These are phyloP conservation scores for Argentina silus DNA, from an alignment of 2,797 vertebrate genomes.

Conservation along the genomic window DNA sequence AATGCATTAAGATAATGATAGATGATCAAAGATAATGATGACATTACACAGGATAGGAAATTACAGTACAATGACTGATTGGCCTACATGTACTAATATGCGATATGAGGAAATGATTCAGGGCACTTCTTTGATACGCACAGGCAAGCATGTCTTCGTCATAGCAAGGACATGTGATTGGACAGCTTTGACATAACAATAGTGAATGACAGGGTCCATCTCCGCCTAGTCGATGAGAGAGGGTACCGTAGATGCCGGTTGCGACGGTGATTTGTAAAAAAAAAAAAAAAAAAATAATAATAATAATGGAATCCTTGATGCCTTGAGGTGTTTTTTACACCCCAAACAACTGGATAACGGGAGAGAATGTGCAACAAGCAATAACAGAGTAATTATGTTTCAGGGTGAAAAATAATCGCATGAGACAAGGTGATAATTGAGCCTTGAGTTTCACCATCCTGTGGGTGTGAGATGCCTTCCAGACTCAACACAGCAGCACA, in stretches of 20 bases:
- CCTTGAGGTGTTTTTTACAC: not conserved
- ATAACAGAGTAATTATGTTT: no score
- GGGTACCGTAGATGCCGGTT: not conserved
- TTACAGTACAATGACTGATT: not conserved
- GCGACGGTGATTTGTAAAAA: not conserved
- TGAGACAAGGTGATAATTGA: slow-evolving; percentile 27
- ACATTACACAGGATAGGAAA: not conserved
- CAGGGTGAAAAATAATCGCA: slow-evolving; percentile 1
- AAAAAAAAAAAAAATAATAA: no score
- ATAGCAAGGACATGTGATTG: not conserved
- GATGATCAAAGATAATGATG: not conserved
- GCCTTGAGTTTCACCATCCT: slow-evolving; percentile 5
- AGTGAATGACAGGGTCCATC: slow-evolving; percentile 18
- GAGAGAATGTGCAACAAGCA: not conserved
- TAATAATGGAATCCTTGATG: not conserved
- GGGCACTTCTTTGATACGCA: not conserved
- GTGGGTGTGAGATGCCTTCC: slow-evolving; percentile 6
- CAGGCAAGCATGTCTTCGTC: not conserved
- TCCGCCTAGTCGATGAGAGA: not conserved
- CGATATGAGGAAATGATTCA: not conserved
- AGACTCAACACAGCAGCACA: not conserved
- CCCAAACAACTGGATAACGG: not conserved
- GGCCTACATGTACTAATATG: not conserved
- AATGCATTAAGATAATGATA: not conserved
- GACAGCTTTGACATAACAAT: slow-evolving; percentile 13